Evolutionary conservation across 1,140 invertebrate genomes (phyloP).

Genomic region (Hypothenemus hampei): DNA sequence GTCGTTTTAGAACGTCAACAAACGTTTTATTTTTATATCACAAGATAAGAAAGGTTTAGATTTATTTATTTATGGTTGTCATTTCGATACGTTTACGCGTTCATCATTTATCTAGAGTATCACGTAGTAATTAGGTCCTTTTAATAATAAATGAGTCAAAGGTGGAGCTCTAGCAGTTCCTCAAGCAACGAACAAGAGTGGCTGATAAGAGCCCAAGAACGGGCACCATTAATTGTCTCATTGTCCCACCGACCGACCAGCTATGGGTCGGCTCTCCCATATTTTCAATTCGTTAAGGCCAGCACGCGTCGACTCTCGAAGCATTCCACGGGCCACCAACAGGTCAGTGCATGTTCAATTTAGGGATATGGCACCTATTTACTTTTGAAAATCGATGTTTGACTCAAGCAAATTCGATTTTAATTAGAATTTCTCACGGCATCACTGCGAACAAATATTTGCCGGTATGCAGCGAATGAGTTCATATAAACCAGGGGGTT

Average conservation of each 20-base stretch:
- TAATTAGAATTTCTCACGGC: not conserved
- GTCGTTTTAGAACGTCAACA: not conserved
- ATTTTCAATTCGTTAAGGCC: constrained; percentile 40
- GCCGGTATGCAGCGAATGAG: not conserved
- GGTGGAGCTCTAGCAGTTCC: constrained; percentile 6
- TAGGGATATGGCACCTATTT: constrained; percentile 13
- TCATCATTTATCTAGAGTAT: not conserved
- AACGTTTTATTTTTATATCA: not conserved
- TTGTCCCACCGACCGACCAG: constrained; percentile 35
- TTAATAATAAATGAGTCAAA: constrained; percentile 19
- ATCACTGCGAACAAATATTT: not conserved
- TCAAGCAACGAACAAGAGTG: constrained; percentile 16
- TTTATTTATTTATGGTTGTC: not conserved
- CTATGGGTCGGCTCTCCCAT: constrained; percentile 42
- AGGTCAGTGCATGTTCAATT: no score
- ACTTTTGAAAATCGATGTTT: not conserved
- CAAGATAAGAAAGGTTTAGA: not conserved
- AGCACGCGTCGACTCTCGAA: no score
- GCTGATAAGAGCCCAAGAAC: constrained; percentile 26
- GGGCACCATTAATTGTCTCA: constrained; percentile 34
- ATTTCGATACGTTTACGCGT: constrained; percentile 2
- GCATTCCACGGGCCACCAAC: no score
- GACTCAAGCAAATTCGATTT: no score
- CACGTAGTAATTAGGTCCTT: not conserved
- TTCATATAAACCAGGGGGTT: no score